These are phyloP conservation scores for Centropus bengalensis DNA, from an alignment of 2,113 vertebrate species.

Conservation along the genomic window DNA sequence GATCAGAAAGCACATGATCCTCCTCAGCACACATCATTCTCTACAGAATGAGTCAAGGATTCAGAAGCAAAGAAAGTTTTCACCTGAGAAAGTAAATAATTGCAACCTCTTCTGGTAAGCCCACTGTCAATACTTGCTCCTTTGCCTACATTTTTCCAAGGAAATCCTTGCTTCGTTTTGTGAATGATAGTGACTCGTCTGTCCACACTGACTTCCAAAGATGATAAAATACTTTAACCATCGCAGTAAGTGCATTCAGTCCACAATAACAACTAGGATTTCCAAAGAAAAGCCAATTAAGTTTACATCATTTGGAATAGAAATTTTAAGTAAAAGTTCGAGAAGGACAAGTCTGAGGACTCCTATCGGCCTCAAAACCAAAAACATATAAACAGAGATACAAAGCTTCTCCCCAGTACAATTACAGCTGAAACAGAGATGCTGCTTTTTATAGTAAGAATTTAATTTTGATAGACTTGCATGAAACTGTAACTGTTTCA, in stretches of 20 bases:
- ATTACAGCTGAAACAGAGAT: constrained; percentile 11
- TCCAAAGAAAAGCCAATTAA: not conserved
- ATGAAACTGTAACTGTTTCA: constrained; percentile 44
- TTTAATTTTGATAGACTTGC: constrained; percentile 37
- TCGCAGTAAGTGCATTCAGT: not conserved
- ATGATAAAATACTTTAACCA: not conserved
- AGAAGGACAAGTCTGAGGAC: not conserved
- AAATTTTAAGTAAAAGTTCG: not conserved
- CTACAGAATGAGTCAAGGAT: constrained; percentile 1
- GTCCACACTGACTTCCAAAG: not conserved
- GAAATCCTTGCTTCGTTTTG: not conserved
- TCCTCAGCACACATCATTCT: constrained; percentile 30
- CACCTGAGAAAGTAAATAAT: not conserved
- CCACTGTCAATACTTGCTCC: not conserved
- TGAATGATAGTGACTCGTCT: not conserved
- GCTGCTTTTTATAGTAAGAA: not conserved
- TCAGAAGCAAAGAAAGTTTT: not conserved
- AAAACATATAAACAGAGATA: not conserved
- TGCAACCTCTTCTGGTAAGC: not conserved
- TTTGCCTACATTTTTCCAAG: not conserved
- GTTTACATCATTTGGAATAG: not conserved
- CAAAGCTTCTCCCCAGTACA: not conserved
- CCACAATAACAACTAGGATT: not conserved
- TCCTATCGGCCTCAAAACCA: not conserved
- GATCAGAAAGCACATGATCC: constrained; percentile 52